Conservation (phyloP, 2,113 vertebrate species). For the Sialia sialis region DNA sequence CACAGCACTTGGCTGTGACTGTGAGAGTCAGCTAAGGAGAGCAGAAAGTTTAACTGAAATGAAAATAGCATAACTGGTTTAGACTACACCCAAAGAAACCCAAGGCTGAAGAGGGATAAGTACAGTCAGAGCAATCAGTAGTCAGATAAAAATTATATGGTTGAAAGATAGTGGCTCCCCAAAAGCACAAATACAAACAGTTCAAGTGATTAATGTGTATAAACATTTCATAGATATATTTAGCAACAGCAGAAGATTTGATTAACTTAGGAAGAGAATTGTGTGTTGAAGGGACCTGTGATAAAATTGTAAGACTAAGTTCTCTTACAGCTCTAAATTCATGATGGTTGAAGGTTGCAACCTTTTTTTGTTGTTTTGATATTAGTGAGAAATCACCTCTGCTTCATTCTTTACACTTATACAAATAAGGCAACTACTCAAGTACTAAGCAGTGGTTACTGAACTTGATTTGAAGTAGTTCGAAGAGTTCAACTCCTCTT, state of each 20-base stretch:
- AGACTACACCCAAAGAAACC: background rate
- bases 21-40: background rate
- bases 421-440: background rate
- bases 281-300: background rate
- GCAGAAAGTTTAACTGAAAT: background rate
- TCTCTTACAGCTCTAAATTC: background rate
- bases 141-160: background rate
- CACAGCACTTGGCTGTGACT: background rate
- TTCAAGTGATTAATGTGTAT: background rate
- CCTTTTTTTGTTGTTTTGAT: background rate
- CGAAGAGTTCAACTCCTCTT: background rate
- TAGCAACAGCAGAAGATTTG: background rate
- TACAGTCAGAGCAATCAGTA: background rate
- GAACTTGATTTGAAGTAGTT: background rate
- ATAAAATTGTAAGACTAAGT: background rate
- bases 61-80: background rate
- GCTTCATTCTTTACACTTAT: background rate
- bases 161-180: background rate
- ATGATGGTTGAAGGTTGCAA: background rate
- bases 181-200: background rate
- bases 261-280: background rate
- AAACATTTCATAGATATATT: background rate
- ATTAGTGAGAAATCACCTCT: fast-evolving
- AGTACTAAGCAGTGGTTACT: background rate
- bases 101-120: background rate